Evolutionary conservation across 2,888 invertebrate genomes (phyloP).

Genomic region (Ptilodon capucinus): DNA sequence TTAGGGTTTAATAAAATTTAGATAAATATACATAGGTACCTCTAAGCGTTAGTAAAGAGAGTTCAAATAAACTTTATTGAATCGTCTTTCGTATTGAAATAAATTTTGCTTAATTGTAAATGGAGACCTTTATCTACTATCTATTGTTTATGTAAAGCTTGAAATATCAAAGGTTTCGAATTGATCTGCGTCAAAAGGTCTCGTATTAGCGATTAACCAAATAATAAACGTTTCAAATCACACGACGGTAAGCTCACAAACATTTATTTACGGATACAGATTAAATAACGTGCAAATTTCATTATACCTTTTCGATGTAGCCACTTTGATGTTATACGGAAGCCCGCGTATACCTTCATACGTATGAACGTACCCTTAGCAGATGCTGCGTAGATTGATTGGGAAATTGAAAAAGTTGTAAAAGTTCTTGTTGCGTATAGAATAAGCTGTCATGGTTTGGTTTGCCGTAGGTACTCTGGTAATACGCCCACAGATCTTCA

Average conservation of each 20-base stretch:
- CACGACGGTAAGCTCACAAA: background rate
- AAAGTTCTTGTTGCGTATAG: background rate
- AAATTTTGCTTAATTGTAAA: no score
- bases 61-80: no score
- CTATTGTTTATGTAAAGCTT: background rate
- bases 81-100: no score
- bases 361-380: background rate
- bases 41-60: no score
- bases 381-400: conserved; percentile 14
- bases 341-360: background rate
- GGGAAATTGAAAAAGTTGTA: conserved; percentile 37
- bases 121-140: no score
- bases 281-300: conserved; percentile 18
- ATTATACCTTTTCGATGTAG: conserved; percentile 11
- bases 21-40: no score
- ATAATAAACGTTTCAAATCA: conserved; percentile 6
- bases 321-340: conserved; percentile 16
- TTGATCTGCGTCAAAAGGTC: background rate
- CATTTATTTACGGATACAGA: conserved; percentile 5
- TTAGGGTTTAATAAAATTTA: no score
- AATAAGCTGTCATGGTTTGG: background rate
- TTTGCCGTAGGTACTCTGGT: background rate
- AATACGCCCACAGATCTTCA: background rate
- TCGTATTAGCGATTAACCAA: conserved; percentile 2
- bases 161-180: no score